Conservation (phyloP, 1,140 invertebrate species). For the Euglossa dilemma region DNA sequence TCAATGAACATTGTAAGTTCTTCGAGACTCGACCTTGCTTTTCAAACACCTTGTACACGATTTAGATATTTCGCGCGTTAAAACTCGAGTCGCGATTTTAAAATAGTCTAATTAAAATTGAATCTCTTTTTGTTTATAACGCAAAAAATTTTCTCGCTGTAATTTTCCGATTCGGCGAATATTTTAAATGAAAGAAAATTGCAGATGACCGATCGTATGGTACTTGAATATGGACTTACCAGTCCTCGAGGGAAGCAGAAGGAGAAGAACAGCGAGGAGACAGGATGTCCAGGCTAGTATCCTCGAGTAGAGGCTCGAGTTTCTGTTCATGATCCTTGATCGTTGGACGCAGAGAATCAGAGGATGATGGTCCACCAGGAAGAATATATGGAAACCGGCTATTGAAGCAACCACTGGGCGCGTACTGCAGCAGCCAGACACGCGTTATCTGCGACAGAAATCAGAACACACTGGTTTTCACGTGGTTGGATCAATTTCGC, state of each 20-base stretch:
- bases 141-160: too few species aligned
- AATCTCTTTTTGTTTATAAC: too few species aligned
- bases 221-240: conserved; percentile 56
- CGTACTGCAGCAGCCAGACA: conserved; percentile 71
- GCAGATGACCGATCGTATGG: too few species aligned
- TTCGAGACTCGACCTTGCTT: too few species aligned
- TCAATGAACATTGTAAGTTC: too few species aligned
- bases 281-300: conserved; percentile 51
- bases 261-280: conserved; percentile 66
- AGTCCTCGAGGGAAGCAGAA: conserved; percentile 71
- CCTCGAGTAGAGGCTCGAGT: conserved; percentile 56
- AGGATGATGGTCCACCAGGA: neutral
- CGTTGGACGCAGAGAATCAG: conserved; percentile 41
- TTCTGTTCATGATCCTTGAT: conserved; percentile 69
- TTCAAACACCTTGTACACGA: too few species aligned
- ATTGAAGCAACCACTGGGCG: conserved; percentile 66
- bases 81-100: too few species aligned
- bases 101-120: too few species aligned
- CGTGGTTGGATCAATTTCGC: conserved; percentile 56
- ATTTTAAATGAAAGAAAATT: too few species aligned
- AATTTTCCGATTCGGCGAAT: too few species aligned
- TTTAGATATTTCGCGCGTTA: too few species aligned
- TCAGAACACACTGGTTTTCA: conserved; percentile 62
- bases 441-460: conserved; percentile 69
- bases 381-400: conserved; percentile 22